Evolutionary conservation across 2,113 vertebrate genomes (phyloP), one percentile per base, ranked within the genome.

Genomic region (Enhydra lutris): DNA sequence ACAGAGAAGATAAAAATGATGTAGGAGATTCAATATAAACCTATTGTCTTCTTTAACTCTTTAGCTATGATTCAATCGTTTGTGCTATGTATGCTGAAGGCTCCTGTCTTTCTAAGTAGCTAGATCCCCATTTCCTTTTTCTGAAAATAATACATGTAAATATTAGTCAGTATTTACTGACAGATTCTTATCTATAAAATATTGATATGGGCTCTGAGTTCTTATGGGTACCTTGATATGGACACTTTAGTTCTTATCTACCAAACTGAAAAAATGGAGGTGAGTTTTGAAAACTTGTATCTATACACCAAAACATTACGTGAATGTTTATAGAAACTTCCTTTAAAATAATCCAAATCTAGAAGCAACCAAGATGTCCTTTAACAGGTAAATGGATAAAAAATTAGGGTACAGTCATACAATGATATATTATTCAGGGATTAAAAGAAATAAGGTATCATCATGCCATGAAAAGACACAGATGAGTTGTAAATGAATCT

Each of bases 1-100:
- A 89, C 91, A 93, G n/a, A 81, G 63, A 91, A 91, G 82, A 94
- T 92, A 83, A 67, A 81, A 74, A 6, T 87, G 2, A 82, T 63
- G 63, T 63, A 79, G 23, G 87, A 87, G 10, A 93, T 69, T 91
- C 23, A 67, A 31, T 21, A 67, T 45, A 95, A 94, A 76, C 10
- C 21, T 9, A 55, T 31, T 45, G 2, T 91, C 21, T 42, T 63
- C 5, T 90, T 76, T 63, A 13, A 42, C 13, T 79, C 31, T 90
- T 74, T 23, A 73, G 36, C 52, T 67, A 50, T 36, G 55, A 89
- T 8, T 90, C 47, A 82, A 7, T 52, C 50, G n/a, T 39, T 34
- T 9, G 26, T 81, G 57, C 13, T 42, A 42, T 42, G 39, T 45
- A 93, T 74, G 34, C 13, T 67, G 45, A 91, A 93, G 20, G 12